Base-by-base conservation (phyloP, 2,113 vertebrate genomes). In the Acanthochromis polyacanthus region DNA sequence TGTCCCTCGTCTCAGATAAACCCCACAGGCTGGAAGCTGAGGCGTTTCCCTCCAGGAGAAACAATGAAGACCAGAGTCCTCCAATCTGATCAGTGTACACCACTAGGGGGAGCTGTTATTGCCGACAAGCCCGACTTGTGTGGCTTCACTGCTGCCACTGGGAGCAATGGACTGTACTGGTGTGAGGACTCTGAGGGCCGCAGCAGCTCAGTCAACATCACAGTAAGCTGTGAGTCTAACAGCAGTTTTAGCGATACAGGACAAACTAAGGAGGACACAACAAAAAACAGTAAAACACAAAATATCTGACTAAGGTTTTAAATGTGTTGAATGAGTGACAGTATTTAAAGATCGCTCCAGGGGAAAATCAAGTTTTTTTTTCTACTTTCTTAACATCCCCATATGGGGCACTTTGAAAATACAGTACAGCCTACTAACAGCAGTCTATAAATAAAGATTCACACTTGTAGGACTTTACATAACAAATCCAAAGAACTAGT, bases 141-240 rank as follows among this genome's bases (percentile, higher is more conserved):
- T 32, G 19, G 16, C 28, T 85, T 93, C 48, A 64, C 12, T 2
- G 79, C 81, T 25, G 61, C 23, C 19, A 51, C n/a, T 0, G 51
- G 19, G 10, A 88, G 59, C 74, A 71, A 81, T 48, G 93, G 90
- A 16, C 51, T 93, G 60, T 93, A 93, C 89, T 95, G 94, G 93
- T 94, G 93, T 71, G 87, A 90, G 55, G 57, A 53, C 14, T 14
- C 69, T 0, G 38, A 65, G 65, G 73, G 81, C 25, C 89, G 88
- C 72, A 93, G 85, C 67, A 91, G 53, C 6, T 22, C 83, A 15
- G 64, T 94, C 80, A 71, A 55, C 60, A 83, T 95, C 80, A 86
- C 84, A 61, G 91, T 91, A 55, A 93, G 73, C 84, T 69, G 94
- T 94, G 88, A 93, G 92, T 88, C 53, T 43, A 40, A 56, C 8